These are phyloP conservation scores for Acrocephalus arundinaceus DNA, from an alignment of 2,113 vertebrate species.

Conservation along the genomic window DNA sequence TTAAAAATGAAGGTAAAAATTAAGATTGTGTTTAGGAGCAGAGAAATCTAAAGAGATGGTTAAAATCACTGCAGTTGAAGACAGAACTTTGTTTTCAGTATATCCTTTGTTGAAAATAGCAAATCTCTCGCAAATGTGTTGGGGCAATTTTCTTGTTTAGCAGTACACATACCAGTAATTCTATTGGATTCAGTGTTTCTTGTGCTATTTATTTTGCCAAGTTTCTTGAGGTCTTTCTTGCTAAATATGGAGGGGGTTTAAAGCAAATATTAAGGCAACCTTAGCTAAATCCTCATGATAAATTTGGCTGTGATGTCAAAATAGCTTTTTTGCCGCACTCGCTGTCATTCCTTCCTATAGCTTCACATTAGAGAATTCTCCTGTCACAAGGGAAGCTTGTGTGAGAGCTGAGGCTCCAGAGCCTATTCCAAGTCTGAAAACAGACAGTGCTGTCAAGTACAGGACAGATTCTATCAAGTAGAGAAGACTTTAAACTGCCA, in stretches of 20 bases:
- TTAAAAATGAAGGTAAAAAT: neutral
- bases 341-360: neutral
- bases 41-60: neutral
- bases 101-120: neutral
- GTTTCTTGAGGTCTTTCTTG: neutral
- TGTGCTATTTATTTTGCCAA: constrained; percentile 21
- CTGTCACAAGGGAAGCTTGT: neutral
- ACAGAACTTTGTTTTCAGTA: neutral
- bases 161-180: neutral
- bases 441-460: constrained; percentile 11
- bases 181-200: neutral
- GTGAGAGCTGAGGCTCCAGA: neutral
- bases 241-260: neutral
- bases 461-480: neutral
- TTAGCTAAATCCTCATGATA: neutral
- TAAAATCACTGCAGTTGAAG: neutral
- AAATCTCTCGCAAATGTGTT: neutral
- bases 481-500: neutral
- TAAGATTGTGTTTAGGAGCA: neutral
- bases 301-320: neutral
- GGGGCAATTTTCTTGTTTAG: neutral
- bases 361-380: neutral
- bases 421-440: constrained; percentile 16
- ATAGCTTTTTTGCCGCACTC: neutral
- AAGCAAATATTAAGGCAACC: neutral